These are phyloP conservation scores for Circaetus cinerascens DNA, from an alignment of 2,113 vertebrate species.

Conservation along the genomic window DNA sequence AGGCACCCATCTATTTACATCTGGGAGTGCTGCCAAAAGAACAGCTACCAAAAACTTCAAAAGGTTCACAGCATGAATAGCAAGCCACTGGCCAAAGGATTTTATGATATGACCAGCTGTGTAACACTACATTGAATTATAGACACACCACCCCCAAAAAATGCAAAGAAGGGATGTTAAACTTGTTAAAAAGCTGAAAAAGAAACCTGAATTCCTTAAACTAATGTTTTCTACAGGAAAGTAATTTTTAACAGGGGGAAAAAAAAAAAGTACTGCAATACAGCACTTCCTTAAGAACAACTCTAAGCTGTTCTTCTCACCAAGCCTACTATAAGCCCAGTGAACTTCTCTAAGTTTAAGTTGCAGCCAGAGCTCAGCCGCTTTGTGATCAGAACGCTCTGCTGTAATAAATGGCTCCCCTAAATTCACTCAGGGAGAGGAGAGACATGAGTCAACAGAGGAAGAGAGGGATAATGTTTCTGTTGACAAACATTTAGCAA, in stretches of 20 bases:
- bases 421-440: neutral
- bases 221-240: neutral
- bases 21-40: constrained; percentile 35
- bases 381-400: neutral
- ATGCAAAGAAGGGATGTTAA: neutral
- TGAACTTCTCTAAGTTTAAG: neutral
- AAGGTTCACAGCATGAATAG: constrained; percentile 29
- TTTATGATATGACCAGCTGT: constrained; percentile 45
- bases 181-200: neutral
- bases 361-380: neutral
- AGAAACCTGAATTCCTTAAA: neutral
- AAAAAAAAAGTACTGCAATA: neutral
- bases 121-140: neutral
- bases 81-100: constrained; percentile 24
- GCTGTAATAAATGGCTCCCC: neutral
- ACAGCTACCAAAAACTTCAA: constrained; percentile 63
- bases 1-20: constrained; percentile 38
- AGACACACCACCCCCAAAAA: neutral
- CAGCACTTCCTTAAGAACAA: neutral
- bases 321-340: neutral
- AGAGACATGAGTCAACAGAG: constrained; percentile 5
- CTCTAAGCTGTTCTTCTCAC: neutral
- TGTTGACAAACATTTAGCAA: constrained; percentile 47
- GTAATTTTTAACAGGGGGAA: neutral
- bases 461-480: constrained; percentile 35